Percentiles rank a stretch among this genome's conserved stretches.
phyloP scores from a whole-genome alignment of 2,888 invertebrate species.

The Drosophila atroscutellata region DNA sequence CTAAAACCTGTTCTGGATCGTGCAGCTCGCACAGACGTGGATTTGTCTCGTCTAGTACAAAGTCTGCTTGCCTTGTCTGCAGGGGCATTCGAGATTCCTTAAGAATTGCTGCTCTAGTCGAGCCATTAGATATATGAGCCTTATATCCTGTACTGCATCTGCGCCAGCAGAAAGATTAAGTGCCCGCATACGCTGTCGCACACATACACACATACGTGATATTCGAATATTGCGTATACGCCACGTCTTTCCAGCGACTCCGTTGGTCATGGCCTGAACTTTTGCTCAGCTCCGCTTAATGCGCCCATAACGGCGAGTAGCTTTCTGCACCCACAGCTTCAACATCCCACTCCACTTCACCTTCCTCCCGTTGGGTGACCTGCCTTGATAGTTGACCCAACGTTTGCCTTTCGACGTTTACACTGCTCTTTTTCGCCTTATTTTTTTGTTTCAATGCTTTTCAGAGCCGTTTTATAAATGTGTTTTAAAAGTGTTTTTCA shows the following conservation, averaged over 20 bases:
- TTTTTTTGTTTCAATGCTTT: conserved; percentile 26
- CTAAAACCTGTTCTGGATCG: not conserved
- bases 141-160: conserved; percentile 76
- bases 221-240: conserved; percentile 72
- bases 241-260: conserved; percentile 52
- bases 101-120: conserved; percentile 5
- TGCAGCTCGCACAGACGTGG: not conserved
- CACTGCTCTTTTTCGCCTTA: conserved; percentile 40
- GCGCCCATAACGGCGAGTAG: conserved; percentile 55
- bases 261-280: conserved; percentile 25
- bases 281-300: conserved; percentile 49
- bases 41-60: not conserved
- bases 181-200: conserved; percentile 57
- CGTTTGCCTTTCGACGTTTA: conserved; percentile 65
- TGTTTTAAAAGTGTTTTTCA: conserved; percentile 75
- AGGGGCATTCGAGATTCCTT: conserved; percentile 31
- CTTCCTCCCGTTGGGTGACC: not conserved
- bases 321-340: conserved; percentile 24
- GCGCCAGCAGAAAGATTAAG: conserved; percentile 77
- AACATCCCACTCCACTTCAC: not conserved
- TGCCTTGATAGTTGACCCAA: conserved; percentile 66
- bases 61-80: conserved; percentile 21
- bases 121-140: conserved; percentile 65
- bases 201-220: conserved; percentile 15
- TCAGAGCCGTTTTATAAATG: conserved; percentile 67